phyloP scores from a whole-genome alignment of 2,113 vertebrate species.

The Amphiprion percula region DNA sequence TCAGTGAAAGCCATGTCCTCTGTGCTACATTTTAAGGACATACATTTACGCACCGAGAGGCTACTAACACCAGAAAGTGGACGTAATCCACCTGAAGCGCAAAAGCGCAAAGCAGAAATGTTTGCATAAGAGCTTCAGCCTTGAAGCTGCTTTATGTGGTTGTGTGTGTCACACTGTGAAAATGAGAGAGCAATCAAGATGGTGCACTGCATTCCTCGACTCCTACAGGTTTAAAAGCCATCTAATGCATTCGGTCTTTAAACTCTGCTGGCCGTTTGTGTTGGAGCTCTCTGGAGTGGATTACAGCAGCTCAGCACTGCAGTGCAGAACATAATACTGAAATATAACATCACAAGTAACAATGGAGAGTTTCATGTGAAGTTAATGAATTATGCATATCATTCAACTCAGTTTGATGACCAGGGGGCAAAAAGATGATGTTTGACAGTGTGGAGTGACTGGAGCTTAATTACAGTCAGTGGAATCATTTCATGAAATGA shows the following conservation, averaged over 20 bases:
- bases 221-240: conserved; percentile 14
- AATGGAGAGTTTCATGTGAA: background rate
- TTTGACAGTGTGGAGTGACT: conserved; percentile 17
- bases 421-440: conserved; percentile 16
- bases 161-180: background rate
- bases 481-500: conserved; percentile 22
- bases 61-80: no score
- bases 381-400: conserved; percentile 18
- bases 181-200: conserved; percentile 5
- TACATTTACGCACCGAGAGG: no score
- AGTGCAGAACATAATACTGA: background rate
- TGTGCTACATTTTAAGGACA: background rate
- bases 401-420: conserved; percentile 11
- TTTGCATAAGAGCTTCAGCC: background rate
- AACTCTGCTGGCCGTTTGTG: conserved; percentile 18
- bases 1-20: background rate
- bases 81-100: no score
- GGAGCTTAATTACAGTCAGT: conserved; percentile 32
- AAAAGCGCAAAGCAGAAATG: background rate
- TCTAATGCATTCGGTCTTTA: conserved; percentile 32
- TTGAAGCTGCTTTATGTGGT: background rate
- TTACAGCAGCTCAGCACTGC: background rate
- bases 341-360: background rate
- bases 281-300: background rate
- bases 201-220: background rate